phyloP scores from a whole-genome alignment of 2,113 vertebrate genomes.

The Clarias macrocephalus region DNA sequence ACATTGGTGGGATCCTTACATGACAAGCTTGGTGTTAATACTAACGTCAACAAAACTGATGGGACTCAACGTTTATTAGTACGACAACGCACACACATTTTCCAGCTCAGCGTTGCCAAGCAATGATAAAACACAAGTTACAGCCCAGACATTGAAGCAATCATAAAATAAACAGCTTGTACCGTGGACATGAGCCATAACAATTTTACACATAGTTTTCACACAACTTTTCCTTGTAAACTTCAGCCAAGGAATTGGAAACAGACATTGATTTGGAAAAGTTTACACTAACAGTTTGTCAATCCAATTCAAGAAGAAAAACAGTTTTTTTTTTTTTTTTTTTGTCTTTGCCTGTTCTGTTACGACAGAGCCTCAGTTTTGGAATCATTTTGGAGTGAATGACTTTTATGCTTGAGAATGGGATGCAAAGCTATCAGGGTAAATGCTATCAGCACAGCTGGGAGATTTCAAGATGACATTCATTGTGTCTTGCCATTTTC shows the following conservation, averaged over 20 bases:
- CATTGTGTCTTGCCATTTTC: neutral
- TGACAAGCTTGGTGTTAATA: no score
- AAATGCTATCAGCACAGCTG: slow-evolving; percentile 29
- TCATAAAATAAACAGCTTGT: neutral
- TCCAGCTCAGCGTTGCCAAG: neutral
- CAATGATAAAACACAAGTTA: neutral
- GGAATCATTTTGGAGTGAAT: slow-evolving; percentile 19
- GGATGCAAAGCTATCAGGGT: neutral
- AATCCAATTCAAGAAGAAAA: neutral
- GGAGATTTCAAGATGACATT: slow-evolving; percentile 23
- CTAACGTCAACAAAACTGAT: neutral
- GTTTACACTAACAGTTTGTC: neutral
- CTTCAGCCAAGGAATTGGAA: neutral
- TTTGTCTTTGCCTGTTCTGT: neutral
- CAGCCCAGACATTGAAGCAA: neutral
- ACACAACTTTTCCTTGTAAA: neutral
- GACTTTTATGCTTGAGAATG: slow-evolving; percentile 10
- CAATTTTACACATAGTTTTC: neutral
- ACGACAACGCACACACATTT: neutral
- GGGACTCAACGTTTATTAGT: neutral
- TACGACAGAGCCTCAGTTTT: neutral
- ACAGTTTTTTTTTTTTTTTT: neutral
- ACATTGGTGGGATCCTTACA: neutral
- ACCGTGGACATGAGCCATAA: neutral
- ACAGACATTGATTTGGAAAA: neutral